Evolutionary conservation across 2,888 invertebrate genomes (phyloP), one percentile per base, ranked within the genome.

Genomic region (Celastrina argiolus): DNA sequence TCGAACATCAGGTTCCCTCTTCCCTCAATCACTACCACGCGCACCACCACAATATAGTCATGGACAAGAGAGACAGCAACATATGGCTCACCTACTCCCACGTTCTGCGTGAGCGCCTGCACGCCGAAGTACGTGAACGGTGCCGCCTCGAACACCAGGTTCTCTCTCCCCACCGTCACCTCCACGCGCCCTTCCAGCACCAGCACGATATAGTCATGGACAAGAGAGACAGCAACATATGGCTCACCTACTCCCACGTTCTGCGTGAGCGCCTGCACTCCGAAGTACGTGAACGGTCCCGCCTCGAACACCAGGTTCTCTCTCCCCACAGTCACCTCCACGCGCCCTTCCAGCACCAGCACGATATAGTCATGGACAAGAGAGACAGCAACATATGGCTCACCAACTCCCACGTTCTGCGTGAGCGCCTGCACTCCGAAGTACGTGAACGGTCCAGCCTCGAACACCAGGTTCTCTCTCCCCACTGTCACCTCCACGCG

Each of bases 261-360:
- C 78, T 95, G 95, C 36, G 94, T 94, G 63, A 98, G 93, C 10
- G 97, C 97, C 83, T 98, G 97, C 16, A 95, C 94, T 2, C 97
- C 97, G 85, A 99, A 99, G 88, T 96, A 98, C 0, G 97, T 97
- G 91, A 99, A 99, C 26, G 99, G 98, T 0, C 99, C 99, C 68
- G 97, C 97, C 81, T 99, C 98, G 85, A 99, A 99, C 66, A 96
- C 93, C 77, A 99, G 93, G 82, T 95, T 96, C 87, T 99, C 99
- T 70, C 94, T 94, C 0, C 99, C 99, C 68, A 99, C 97, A 0
- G 96, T 97, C 66, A 99, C 98, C 84, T 98, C 96, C 56, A 98
- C 98, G 28, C 97, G 94, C 0, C 98, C 99, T 83, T 99, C 98
- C 74, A 99, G 91, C 74, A 99, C 96, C 76, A 99, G 92, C 69